These are phyloP conservation scores for Platygyra sinensis DNA, from an alignment of 64 coral and sea anemone genomes.

Conservation along the genomic window DNA sequence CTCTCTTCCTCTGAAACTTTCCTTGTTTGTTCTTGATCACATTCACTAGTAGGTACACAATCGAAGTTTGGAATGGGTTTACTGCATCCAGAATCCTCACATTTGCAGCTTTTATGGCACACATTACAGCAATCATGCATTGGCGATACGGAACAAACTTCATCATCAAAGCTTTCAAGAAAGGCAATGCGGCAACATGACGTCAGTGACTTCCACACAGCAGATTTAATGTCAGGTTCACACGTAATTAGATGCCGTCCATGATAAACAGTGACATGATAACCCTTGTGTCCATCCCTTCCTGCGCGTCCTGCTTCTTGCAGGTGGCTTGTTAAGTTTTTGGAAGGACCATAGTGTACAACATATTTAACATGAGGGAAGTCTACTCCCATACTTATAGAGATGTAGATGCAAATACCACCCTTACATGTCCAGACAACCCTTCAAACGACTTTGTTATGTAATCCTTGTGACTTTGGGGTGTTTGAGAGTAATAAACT, in stretches of 20 bases:
- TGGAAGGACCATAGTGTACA: constrained; percentile 62
- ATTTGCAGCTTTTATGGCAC: constrained; percentile 26
- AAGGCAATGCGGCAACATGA: constrained; percentile 33
- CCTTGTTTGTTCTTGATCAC: not conserved
- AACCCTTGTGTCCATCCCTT: constrained; percentile 15
- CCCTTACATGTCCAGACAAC: constrained; percentile 36
- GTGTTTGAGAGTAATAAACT: constrained; percentile 61
- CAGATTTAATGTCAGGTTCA: constrained; percentile 41
- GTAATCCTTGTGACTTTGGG: constrained; percentile 23
- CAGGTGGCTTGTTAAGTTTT: constrained; percentile 48
- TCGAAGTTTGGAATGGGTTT: constrained; percentile 26
- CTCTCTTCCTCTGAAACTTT: constrained; percentile 27
- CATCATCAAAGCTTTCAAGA: constrained; percentile 39
- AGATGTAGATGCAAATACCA: constrained; percentile 67
- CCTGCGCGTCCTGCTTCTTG: constrained; percentile 63
- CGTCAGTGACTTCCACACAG: constrained; percentile 3
- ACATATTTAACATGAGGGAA: constrained; percentile 75
- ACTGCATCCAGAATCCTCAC: not conserved
- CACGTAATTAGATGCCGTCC: constrained; percentile 43
- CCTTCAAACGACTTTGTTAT: constrained; percentile 60
- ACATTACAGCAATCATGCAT: constrained; percentile 20
- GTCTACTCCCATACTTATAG: constrained; percentile 72
- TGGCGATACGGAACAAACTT: constrained; percentile 15
- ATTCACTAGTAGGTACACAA: not conserved
- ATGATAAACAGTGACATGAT: constrained; percentile 13